Percentiles rank a stretch among this genome's conserved stretches.
Conservation (phyloP, 2,797 vertebrate species). For the Trematomus bernacchii region DNA sequence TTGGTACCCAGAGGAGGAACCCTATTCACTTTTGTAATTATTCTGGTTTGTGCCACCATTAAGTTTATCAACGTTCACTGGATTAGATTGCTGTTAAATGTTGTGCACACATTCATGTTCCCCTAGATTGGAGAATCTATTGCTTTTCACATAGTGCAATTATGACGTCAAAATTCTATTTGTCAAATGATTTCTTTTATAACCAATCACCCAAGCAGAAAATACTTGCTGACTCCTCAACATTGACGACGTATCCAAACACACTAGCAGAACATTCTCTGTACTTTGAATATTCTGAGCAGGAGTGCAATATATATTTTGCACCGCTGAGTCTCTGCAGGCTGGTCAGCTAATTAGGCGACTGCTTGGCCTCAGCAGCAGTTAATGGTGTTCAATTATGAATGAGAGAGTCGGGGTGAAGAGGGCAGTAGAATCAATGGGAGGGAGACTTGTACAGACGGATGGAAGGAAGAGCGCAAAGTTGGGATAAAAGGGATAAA, state of each 20-base stretch:
- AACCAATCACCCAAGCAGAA: not conserved
- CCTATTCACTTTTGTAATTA: too few species aligned
- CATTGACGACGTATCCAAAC: conserved; percentile 2
- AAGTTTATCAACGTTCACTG: too few species aligned
- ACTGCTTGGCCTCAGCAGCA: conserved; percentile 65
- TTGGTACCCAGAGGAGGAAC: too few species aligned
- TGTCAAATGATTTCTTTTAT: too few species aligned
- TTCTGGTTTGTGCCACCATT: not conserved
- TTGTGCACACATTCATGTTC: too few species aligned
- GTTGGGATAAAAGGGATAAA: conserved; percentile 38
- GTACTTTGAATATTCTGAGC: conserved; percentile 35
- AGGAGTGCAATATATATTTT: conserved; percentile 46
- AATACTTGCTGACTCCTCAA: conserved; percentile 6
- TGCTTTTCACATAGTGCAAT: too few species aligned
- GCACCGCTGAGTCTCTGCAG: conserved; percentile 53
- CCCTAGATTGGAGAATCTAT: too few species aligned
- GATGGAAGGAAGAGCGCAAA: conserved; percentile 24
- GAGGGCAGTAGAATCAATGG: conserved; percentile 69
- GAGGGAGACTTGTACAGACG: conserved; percentile 25
- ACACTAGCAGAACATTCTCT: not conserved
- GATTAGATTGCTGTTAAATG: too few species aligned
- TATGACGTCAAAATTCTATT: too few species aligned
- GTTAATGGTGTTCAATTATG: conserved; percentile 82
- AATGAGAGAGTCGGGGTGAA: conserved; percentile 73
- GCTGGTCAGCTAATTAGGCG: conserved; percentile 76